A percentile compares a stretch with the other conserved stretches of the same genome.
Conservation (phyloP, 2,113 vertebrate genomes). For the Coturnix japonica region DNA sequence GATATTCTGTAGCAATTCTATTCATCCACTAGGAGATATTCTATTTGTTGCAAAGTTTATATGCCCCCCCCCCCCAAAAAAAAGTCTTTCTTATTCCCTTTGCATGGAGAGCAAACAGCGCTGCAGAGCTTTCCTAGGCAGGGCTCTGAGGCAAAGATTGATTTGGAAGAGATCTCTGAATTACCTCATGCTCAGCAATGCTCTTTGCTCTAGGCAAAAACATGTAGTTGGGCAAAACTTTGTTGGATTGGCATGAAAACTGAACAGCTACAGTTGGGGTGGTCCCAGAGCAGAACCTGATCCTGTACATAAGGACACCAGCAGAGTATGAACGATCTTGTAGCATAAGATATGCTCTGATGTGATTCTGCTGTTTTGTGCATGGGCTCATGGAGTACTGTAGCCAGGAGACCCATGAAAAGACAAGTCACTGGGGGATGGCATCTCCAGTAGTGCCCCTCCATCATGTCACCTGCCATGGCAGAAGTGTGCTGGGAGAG, state of each 20-base stretch:
- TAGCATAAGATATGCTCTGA: accelerated
- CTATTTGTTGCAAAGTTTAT: neutral
- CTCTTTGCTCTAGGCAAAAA: neutral
- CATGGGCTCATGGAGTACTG: neutral
- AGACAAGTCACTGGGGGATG: neutral
- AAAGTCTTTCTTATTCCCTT: neutral
- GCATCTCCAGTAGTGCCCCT: neutral
- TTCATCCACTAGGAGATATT: neutral
- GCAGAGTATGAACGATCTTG: neutral
- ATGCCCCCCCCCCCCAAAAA: neutral
- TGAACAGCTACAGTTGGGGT: neutral
- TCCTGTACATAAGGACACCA: neutral
- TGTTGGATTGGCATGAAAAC: neutral
- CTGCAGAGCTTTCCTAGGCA: neutral
- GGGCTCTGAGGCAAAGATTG: neutral
- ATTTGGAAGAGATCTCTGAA: accelerated
- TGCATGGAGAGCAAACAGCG: neutral
- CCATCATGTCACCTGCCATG: accelerated
- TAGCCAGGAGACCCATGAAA: neutral
- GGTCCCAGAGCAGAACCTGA: neutral
- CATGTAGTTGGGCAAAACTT: neutral
- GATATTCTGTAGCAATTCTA: neutral
- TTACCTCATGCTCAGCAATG: neutral
- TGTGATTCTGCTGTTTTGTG: neutral
- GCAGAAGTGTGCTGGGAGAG: neutral